Evolutionary conservation across 2,888 invertebrate species (phyloP), one percentile per base, ranked within the genome.

Genomic region (Willowsia nigromaculata): DNA sequence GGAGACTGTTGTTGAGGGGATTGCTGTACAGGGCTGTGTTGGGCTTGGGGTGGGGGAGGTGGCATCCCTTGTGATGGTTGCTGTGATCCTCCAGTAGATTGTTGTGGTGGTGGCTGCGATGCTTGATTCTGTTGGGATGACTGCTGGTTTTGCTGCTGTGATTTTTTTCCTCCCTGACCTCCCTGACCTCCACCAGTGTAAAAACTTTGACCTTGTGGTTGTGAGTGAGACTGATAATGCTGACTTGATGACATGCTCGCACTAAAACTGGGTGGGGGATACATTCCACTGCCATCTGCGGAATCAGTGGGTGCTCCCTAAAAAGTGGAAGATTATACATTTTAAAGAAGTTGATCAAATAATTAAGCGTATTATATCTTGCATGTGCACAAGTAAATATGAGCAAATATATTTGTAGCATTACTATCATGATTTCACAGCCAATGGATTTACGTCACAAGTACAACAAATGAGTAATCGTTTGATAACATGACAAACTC

Each of bases 181-280:
- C 85, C 43, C 65, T 88, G 91, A 85, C 91, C 93, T 82, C 86
- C n/a, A n/a, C n/a, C 90, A 15, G 81, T n/a, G 85, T 92, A 92
- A 90, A 90, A 92, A 80, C 76, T 93, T 40, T 88, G 95, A 94
- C 95, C 95, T 76, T 85, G 95, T 94, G 94, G 95, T 91, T 94
- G 95, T 15, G 94, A 94, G 65, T 91, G 91, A 93, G 95, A 95
- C 90, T 94, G 94, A 91, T 95, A 95, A 94, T 95, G 94, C 93
- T 95, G 95, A 25, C 91, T 90, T 87, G 90, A 86, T 74, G 92
- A 91, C 85, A 93, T 92, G 86, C 68, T 91, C 22, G 92, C 90
- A 81, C 90, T 92, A 74, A 92, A 92, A 84, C 84, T 91, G 15
- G 92, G 92, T 33, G 92, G 91, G 62, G 92, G 92, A 81, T 92